Evolutionary conservation across 2,113 vertebrate genomes (phyloP), one percentile per base, ranked within the genome.

Genomic region (Apteryx mantelli): DNA sequence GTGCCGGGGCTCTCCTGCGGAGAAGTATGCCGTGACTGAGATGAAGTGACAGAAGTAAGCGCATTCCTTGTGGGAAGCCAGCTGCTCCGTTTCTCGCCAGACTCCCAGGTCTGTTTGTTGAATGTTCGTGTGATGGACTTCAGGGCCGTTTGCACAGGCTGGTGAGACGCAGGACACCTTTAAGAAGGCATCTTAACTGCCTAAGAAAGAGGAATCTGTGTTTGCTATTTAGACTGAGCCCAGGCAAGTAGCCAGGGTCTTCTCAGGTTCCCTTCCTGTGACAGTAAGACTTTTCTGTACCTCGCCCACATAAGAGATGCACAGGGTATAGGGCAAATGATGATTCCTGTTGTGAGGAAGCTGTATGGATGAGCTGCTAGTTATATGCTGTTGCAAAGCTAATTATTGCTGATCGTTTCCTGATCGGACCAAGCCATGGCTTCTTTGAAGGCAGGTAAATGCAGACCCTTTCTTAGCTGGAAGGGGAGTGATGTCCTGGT

Each of bases 291-390:
- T 68, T 34, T 38, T 20, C 53, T 76, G 64, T 40, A 16, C 32
- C 18, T 60, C 10, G 2, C 16, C 30, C 56, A 12, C 2, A 0
- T 19, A 7, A 17, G 50, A 13, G 0, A 0, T 4, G 7, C 25
- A 9, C 3, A 42, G 61, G 22, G 25, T 55, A 17, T 71, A 68
- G 42, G 61, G 40, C 4, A 28, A 56, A 64, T 3, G 64, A 8
- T 24, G 24, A 24, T 18, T 38, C 36, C 36, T 38, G 36, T 38
- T 38, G 36, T 38, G 36, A 38, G 36, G 36, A 38, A 2, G 42
- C 25, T 75, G 21, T 46, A 19, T 4, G 65, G 26, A 3, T 46
- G 65, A 79, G 56, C 56, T 82, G 63, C n/a, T 32, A 46, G 60
- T 21, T 36, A n/a, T 32, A 60, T 34, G 58, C 10, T 60, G 58